These are phyloP conservation scores for Mythimna vitellina DNA, from an alignment of 2,888 invertebrate species.

Conservation along the genomic window DNA sequence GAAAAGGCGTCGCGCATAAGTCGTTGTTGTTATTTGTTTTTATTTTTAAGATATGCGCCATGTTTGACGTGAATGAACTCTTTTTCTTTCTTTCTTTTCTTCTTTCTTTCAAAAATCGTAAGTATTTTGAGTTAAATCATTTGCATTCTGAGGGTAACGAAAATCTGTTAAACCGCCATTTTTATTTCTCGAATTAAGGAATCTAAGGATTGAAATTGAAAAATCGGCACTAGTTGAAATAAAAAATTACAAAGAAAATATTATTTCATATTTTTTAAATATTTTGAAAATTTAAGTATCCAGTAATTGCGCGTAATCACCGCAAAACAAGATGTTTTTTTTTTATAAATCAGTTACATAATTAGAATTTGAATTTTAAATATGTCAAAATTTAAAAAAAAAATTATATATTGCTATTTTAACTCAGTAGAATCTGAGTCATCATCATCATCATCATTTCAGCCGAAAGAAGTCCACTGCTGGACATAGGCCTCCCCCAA, in stretches of 20 bases:
- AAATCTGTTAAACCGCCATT: not conserved
- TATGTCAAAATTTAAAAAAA: not conserved
- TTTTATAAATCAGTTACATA: not conserved
- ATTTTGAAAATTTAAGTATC: not conserved
- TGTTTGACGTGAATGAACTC: too few species aligned
- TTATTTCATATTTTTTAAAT: not conserved
- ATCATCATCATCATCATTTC: too few species aligned
- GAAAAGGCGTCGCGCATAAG: too few species aligned
- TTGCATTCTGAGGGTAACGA: not conserved
- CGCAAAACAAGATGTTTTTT: constrained; percentile 17
- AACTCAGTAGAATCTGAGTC: not conserved
- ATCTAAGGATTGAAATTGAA: not conserved
- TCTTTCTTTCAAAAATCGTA: too few species aligned
- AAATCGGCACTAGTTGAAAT: not conserved
- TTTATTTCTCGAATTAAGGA: not conserved
- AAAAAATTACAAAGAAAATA: not conserved
- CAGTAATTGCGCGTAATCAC: constrained; percentile 47
- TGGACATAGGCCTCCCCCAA: too few species aligned
- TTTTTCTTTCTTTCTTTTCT: too few species aligned
- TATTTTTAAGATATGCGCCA: too few species aligned
- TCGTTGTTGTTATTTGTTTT: too few species aligned
- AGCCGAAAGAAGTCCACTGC: too few species aligned
- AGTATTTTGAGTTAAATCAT: too few species aligned
- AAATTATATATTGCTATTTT: too few species aligned
- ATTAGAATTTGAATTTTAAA: not conserved